Percentiles rank a stretch among this genome's conserved stretches.
These are phyloP conservation scores for Penaeus indicus DNA, from an alignment of 1,140 invertebrate genomes.

Conservation along the genomic window DNA sequence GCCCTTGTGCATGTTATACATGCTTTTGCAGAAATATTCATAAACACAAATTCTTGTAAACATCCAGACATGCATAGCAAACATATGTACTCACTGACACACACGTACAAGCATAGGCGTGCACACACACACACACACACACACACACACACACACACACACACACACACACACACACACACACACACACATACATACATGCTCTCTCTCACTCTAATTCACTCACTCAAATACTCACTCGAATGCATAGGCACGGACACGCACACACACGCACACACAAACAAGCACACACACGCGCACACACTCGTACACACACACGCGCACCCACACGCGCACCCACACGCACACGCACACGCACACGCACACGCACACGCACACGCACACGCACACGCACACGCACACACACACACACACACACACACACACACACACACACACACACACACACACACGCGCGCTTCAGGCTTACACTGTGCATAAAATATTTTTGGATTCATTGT, in stretches of 20 bases:
- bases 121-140: neutral
- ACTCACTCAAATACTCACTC: neutral
- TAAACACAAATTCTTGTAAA: too few species aligned
- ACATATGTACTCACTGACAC: too few species aligned
- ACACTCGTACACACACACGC: too few species aligned
- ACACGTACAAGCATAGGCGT: too few species aligned
- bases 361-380: neutral
- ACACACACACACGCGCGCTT: neutral
- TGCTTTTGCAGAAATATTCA: too few species aligned
- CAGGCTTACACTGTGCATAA: neutral
- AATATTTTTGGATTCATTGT: neutral
- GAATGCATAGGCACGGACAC: neutral
- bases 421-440: too few species aligned
- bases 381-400: neutral
- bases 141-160: conserved; percentile 2
- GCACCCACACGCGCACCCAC: too few species aligned
- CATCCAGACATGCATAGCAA: too few species aligned
- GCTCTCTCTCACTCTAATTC: neutral
- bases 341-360: neutral
- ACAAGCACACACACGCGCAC: too few species aligned
- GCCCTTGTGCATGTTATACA: too few species aligned
- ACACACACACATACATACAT: neutral
- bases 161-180: neutral
- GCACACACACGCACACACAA: neutral
- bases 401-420: too few species aligned